Evolutionary conservation across 2,888 invertebrate genomes (phyloP).

Genomic region (Ichneumon xanthorius): DNA sequence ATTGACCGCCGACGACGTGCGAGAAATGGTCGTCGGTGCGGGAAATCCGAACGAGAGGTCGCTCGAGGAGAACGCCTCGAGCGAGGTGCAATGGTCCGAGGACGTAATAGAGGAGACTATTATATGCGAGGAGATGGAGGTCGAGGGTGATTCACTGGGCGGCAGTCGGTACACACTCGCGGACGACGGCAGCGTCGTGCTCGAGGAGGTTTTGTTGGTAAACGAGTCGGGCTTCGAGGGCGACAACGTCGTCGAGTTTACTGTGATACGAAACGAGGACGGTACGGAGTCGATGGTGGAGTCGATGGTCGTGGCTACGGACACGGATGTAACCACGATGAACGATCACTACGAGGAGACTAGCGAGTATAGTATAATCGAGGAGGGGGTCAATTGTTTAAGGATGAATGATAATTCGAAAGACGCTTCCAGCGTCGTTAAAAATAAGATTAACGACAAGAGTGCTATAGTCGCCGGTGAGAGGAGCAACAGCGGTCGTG

Average conservation of each 20-base stretch:
- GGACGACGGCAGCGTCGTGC: constrained; percentile 73
- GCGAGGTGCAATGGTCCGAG: constrained; percentile 77
- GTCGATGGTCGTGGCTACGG: constrained; percentile 55
- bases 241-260: constrained; percentile 77
- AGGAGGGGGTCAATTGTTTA: constrained; percentile 73
- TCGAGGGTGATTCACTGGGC: constrained; percentile 73
- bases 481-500: background rate
- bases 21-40: constrained; percentile 73
- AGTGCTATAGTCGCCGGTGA: background rate
- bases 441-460: constrained; percentile 22
- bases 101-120: constrained; percentile 83
- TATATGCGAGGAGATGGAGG: constrained; percentile 84
- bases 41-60: constrained; percentile 66
- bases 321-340: constrained; percentile 35
- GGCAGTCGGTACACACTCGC: constrained; percentile 70
- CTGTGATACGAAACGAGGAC: constrained; percentile 79
- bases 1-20: constrained; percentile 73
- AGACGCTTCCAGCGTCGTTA: background rate
- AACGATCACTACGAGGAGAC: constrained; percentile 59
- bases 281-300: constrained; percentile 75
- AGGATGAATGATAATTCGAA: constrained; percentile 63
- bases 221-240: constrained; percentile 73
- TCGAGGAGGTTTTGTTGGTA: constrained; percentile 78
- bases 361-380: constrained; percentile 68
- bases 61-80: constrained; percentile 62